Base-by-base conservation (phyloP, 37 sponge, comb jelly and placozoan genomes). In the Agelas oroides region DNA sequence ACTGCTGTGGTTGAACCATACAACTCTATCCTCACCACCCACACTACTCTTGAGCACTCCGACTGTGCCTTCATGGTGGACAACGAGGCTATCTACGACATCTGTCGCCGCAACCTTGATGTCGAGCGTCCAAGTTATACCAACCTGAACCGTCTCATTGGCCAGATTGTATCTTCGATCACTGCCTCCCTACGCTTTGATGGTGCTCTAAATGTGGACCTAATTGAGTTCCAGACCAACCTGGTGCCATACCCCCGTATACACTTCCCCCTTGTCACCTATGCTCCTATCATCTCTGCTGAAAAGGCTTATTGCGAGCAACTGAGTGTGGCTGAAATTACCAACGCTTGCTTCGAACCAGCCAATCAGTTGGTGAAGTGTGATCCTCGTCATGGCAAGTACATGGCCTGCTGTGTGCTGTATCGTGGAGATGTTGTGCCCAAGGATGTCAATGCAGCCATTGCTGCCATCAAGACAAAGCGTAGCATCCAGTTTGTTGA, bases 21-120 rank as follows among this genome's bases (percentile, higher is more conserved):
- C 89, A 97, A 97, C 89, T 81, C 93, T 16, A 84, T 86, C 82
- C 89, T 86, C 82, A 92, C 68, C 86, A 92, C 89, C 86, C 98
- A 72, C 92, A 92, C 88, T 84, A 93, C 77, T 60, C 93, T 61
- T 65, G 94, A 84, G 89, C 94, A 80, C 89, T 92, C 93, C n/a
- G 98, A 97, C 76, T 97, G 98, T 86, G 91, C 98, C 72, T 97
- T 97, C 85, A 97, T 97, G 98, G 93, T 95, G 8, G 98, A 97
- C 87, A 97, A 97, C 70, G 98, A 97, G 81, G 95, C 98, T 58
- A 95, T 91, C 75, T 97, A 92, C 60, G 95, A 97, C 62, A 95
- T 97, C 74, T 97, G 98, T 46, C 84, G 88, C 16, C 76, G 89
- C 27, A 97, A 95, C 76, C 76, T 97, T 53, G 93, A 90, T 74